These are phyloP conservation scores for Andricus curvator DNA, from an alignment of 2,888 invertebrate genomes.

Conservation along the genomic window DNA sequence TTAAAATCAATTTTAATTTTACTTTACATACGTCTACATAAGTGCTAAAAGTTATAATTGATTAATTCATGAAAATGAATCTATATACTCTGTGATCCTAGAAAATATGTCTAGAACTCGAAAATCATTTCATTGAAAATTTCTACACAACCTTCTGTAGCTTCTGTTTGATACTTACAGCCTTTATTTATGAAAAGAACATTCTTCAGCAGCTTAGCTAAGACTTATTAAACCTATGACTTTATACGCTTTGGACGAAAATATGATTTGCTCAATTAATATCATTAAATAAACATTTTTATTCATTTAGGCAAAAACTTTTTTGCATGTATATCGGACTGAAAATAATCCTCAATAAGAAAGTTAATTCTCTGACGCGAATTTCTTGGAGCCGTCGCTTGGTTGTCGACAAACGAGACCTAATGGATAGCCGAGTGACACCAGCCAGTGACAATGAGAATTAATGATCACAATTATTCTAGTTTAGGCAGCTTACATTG, in stretches of 20 bases:
- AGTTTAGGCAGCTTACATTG: constrained; percentile 47
- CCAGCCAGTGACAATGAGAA: constrained; percentile 53
- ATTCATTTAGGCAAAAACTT: constrained; percentile 1
- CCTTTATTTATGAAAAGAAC: too few relatives aligned
- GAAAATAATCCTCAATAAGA: constrained; percentile 4
- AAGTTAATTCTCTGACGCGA: background rate
- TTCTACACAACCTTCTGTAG: too few relatives aligned
- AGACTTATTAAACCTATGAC: too few relatives aligned
- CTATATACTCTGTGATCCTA: too few relatives aligned
- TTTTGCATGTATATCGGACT: background rate
- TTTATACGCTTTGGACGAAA: background rate
- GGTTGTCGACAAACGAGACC: constrained; percentile 48
- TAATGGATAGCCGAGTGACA: constrained; percentile 44
- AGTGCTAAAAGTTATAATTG: too few relatives aligned
- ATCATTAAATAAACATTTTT: constrained; percentile 24
- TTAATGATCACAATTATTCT: constrained; percentile 55
- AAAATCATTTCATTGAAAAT: too few relatives aligned
- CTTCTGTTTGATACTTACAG: too few relatives aligned
- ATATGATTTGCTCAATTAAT: background rate
- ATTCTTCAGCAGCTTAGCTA: too few relatives aligned
- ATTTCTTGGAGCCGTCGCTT: constrained; percentile 32
- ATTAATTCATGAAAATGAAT: too few relatives aligned
- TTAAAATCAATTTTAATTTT: too few relatives aligned
- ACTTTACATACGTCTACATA: too few relatives aligned
- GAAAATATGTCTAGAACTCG: too few relatives aligned